Evolutionary conservation across 1,140 invertebrate species (phyloP).

Genomic region (Charaxes varanes): DNA sequence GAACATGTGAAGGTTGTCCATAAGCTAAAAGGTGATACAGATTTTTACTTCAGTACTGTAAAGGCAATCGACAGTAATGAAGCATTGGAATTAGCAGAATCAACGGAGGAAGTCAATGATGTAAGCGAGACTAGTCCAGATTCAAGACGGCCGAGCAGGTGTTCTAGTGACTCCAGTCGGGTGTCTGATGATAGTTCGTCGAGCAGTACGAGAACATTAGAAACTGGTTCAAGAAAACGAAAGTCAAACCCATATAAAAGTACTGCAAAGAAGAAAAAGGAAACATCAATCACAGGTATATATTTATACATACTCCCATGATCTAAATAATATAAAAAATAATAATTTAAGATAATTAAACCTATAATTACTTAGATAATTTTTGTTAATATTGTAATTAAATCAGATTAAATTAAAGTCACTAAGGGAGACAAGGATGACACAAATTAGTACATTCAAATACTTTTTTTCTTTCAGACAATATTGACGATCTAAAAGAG

Average conservation of each 20-base stretch:
- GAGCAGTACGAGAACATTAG: slow-evolving; percentile 42
- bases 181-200: slow-evolving; percentile 61
- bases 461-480: slow-evolving; percentile 33
- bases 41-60: slow-evolving; percentile 60
- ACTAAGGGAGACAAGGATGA: too few species aligned
- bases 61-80: slow-evolving; percentile 58
- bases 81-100: slow-evolving; percentile 41
- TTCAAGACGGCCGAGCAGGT: slow-evolving; percentile 54
- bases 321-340: too few species aligned
- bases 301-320: too few species aligned
- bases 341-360: too few species aligned
- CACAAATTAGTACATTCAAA: slow-evolving; percentile 8
- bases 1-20: slow-evolving; percentile 74
- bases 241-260: slow-evolving; percentile 41
- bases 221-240: slow-evolving; percentile 44
- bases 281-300: slow-evolving; percentile 34
- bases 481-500: slow-evolving; percentile 29
- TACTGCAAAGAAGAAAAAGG: slow-evolving; percentile 42
- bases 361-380: too few species aligned
- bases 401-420: too few species aligned
- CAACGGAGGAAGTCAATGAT: slow-evolving; percentile 31
- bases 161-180: slow-evolving; percentile 61
- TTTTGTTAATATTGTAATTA: too few species aligned
- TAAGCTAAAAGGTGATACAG: slow-evolving; percentile 59
- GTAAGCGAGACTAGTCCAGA: slow-evolving; percentile 37